Percentiles rank a stretch among this genome's conserved stretches.
These are phyloP conservation scores for Timema podura DNA, from an alignment of 2,888 invertebrate species.

Conservation along the genomic window DNA sequence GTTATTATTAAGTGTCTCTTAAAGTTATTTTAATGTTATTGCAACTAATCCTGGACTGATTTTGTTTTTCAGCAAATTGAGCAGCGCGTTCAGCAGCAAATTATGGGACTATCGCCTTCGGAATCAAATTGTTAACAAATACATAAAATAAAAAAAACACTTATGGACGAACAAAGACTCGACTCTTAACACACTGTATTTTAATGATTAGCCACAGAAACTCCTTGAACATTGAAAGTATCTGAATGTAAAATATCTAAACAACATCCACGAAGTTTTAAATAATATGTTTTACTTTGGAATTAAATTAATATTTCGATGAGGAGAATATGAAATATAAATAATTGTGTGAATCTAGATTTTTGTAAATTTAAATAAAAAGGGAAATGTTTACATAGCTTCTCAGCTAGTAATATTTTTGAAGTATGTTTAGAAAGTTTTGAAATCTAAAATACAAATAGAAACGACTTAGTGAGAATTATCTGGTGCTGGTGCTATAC, in stretches of 20 bases:
- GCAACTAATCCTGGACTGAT: neutral
- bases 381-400: too few species aligned
- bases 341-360: neutral
- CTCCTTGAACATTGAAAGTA: neutral
- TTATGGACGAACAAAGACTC: slow-evolving; percentile 17
- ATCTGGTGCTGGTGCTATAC: neutral
- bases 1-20: neutral
- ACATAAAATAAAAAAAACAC: neutral
- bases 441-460: neutral
- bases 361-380: neutral
- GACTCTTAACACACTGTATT: slow-evolving; percentile 13
- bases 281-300: slow-evolving; percentile 2
- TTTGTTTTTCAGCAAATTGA: slow-evolving; percentile 46
- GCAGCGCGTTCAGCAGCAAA: slow-evolving; percentile 47
- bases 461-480: neutral
- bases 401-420: too few species aligned
- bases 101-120: slow-evolving; percentile 44
- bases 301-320: neutral
- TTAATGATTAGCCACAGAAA: slow-evolving; percentile 5
- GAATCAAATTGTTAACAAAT: slow-evolving; percentile 43
- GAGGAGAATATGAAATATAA: slow-evolving; percentile 5
- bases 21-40: neutral
- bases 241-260: neutral
- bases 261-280: slow-evolving; percentile 3
- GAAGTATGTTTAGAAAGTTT: too few species aligned